Conservation (phyloP, 2,888 invertebrate species). For the Caenorhabditis sp. region DNA sequence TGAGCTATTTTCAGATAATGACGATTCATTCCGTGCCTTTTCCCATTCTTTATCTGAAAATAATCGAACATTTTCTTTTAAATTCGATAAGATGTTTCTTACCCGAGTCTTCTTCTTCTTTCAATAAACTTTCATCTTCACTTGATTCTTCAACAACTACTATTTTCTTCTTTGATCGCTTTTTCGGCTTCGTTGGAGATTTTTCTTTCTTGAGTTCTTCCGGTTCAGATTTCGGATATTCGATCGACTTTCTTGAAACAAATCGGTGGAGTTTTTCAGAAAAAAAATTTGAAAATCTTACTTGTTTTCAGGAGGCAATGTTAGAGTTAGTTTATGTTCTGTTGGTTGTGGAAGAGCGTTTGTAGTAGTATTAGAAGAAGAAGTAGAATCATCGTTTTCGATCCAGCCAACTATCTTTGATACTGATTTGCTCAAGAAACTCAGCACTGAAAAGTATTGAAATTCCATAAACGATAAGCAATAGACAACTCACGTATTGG, state of each 20-base stretch:
- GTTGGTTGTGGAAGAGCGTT: too few species aligned
- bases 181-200: conserved; percentile 8
- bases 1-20: conserved; percentile 22
- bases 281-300: neutral
- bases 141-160: conserved; percentile 20
- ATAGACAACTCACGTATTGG: conserved; percentile 29
- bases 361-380: too few species aligned
- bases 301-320: neutral
- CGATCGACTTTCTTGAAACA: too few species aligned
- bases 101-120: conserved; percentile 4
- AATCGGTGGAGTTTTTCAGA: neutral
- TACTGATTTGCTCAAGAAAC: conserved; percentile 23
- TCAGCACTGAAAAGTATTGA: conserved; percentile 20
- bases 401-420: conserved; percentile 28
- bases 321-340: too few species aligned
- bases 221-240: too few species aligned
- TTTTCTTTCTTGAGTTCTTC: neutral
- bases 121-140: conserved; percentile 13
- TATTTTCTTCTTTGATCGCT: conserved; percentile 27
- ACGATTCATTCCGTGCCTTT: conserved; percentile 3
- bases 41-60: conserved; percentile 14
- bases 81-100: too few species aligned
- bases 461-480: neutral
- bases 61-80: too few species aligned
- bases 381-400: conserved; percentile 11